Evolutionary conservation across 2,113 vertebrate genomes (phyloP).

Genomic region (Aegypius monachus): DNA sequence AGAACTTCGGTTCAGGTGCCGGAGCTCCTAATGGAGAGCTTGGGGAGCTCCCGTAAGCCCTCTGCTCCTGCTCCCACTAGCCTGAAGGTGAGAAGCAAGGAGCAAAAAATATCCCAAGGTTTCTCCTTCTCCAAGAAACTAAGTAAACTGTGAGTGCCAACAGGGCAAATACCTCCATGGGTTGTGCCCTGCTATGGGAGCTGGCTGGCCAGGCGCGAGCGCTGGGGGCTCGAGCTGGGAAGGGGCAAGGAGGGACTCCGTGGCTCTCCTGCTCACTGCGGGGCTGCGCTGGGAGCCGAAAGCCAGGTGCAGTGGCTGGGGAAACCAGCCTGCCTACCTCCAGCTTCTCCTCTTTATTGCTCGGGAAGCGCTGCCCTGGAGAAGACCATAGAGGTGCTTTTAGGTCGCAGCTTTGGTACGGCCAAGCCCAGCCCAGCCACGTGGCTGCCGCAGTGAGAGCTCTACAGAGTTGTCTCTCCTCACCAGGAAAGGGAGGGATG

Average conservation of each 20-base stretch:
- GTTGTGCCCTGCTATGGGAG: fast-evolving
- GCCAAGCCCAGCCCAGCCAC: neutral
- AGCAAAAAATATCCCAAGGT: neutral
- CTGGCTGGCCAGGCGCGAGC: neutral
- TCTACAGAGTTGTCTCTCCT: neutral
- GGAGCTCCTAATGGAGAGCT: neutral
- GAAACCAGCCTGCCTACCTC: neutral
- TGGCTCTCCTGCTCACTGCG: fast-evolving
- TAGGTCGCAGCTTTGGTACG: neutral
- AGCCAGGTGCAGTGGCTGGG: fast-evolving
- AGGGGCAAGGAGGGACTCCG: neutral
- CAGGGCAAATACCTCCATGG: fast-evolving
- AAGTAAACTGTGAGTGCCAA: neutral
- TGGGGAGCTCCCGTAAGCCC: neutral
- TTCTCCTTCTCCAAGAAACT: neutral
- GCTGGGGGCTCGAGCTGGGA: neutral
- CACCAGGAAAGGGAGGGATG: neutral
- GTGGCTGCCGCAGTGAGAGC: neutral
- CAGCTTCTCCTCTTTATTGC: neutral
- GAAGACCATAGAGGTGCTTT: fast-evolving
- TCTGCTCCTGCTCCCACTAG: neutral
- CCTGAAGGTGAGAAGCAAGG: neutral
- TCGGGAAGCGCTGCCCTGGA: neutral
- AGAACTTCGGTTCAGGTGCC: neutral
- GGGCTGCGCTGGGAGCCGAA: neutral